Evolutionary conservation across 2,797 vertebrate species (phyloP).

Genomic region (Pogoniulus pusillus): DNA sequence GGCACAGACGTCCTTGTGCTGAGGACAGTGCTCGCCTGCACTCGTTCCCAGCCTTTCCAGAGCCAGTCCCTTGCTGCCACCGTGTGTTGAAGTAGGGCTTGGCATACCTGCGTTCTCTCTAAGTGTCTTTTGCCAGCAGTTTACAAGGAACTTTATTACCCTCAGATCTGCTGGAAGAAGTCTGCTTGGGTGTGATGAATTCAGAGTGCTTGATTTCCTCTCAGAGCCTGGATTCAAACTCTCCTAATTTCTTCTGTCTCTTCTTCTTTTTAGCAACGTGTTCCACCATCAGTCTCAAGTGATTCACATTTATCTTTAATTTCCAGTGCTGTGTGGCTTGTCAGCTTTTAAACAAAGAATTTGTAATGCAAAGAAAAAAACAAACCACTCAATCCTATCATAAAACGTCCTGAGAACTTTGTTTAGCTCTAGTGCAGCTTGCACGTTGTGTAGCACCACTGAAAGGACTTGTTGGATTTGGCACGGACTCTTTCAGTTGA

Average conservation of each 20-base stretch:
- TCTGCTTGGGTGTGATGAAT: fast-evolving
- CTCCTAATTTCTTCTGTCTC: too few relatives aligned
- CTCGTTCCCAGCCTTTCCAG: background rate
- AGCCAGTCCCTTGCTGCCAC: constrained; percentile 57
- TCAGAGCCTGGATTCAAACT: background rate
- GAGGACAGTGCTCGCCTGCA: background rate
- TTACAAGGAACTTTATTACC: background rate
- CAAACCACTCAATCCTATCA: background rate
- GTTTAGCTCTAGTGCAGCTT: background rate
- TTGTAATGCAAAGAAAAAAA: background rate
- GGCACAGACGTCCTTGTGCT: background rate
- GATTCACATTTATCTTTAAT: background rate
- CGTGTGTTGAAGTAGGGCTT: constrained; percentile 19
- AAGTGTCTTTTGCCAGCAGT: background rate
- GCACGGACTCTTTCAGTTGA: background rate
- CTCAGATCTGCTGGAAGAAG: background rate
- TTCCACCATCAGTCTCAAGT: fast-evolving
- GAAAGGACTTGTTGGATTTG: background rate
- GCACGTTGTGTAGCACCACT: fast-evolving
- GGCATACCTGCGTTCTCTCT: fast-evolving
- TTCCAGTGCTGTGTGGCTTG: background rate
- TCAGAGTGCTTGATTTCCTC: fast-evolving
- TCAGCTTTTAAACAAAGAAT: background rate
- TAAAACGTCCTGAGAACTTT: background rate
- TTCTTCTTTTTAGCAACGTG: background rate